These are phyloP conservation scores for Dorcus parallelipipedus DNA, from an alignment of 2,888 invertebrate species.

Conservation along the genomic window DNA sequence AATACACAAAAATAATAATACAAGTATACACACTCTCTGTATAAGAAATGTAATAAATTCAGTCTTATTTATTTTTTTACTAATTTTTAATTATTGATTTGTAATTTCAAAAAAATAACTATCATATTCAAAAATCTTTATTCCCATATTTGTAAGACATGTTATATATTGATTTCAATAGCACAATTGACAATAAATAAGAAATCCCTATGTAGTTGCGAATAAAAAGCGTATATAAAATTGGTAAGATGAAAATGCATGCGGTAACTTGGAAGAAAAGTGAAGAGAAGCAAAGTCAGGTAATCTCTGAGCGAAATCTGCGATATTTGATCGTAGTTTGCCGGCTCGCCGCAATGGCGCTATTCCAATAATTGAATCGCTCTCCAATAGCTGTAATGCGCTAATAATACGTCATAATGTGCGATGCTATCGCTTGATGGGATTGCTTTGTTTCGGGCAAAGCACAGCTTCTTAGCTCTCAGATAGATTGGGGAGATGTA, in stretches of 20 bases:
- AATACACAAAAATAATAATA: too few relatives aligned
- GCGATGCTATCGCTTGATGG: constrained; percentile 51
- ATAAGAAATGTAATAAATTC: too few relatives aligned
- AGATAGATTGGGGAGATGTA: constrained; percentile 44
- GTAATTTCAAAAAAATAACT: too few relatives aligned
- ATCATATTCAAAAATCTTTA: too few relatives aligned
- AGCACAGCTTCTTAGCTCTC: constrained; percentile 40
- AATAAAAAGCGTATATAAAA: neutral
- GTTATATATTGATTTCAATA: too few relatives aligned
- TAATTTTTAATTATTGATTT: too few relatives aligned
- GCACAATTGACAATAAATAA: too few relatives aligned
- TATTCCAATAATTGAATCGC: constrained; percentile 54
- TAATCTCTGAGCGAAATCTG: constrained; percentile 30
- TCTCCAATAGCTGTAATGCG: constrained; percentile 53
- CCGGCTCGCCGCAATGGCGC: constrained; percentile 47
- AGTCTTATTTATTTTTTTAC: too few relatives aligned
- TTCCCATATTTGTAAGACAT: too few relatives aligned
- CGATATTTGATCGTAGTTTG: constrained; percentile 45
- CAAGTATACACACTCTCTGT: too few relatives aligned
- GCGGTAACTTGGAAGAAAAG: constrained; percentile 5
- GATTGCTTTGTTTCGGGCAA: constrained; percentile 50
- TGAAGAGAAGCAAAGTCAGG: constrained; percentile 11
- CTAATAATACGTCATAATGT: constrained; percentile 54
- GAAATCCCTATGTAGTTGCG: too few relatives aligned
- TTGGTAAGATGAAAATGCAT: neutral